Base-by-base conservation (phyloP, 2,888 invertebrate species). In the Eupithecia abbreviata region DNA sequence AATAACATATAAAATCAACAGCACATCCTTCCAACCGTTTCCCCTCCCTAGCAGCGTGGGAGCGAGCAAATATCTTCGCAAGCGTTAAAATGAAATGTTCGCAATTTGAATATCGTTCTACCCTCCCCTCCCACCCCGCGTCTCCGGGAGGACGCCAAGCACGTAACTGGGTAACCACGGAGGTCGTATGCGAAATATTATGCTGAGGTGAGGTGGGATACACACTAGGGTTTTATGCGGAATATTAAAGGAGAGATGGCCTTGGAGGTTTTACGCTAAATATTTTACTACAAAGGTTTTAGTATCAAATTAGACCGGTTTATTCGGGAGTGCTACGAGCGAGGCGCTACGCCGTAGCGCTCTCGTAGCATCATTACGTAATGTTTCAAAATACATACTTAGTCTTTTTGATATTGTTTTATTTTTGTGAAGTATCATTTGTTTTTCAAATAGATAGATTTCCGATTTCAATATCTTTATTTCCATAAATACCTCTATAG, bases 1-100 rank as follows among this genome's bases (percentile, higher is more conserved):
- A 58, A 18, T 58, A n/a, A 9, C 18, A 18, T n/a, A 62, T 30
- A n/a, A 41, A 10, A 65, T 7, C 42, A 42, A 66, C 41, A 66
- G 0, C 13, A 7, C n/a, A 49, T 62, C 62, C 62, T 51, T 7
- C 45, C 12, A n/a, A 3, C 4, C 0, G 10, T 58, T 9, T 71
- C 80, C 73, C 90, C 79, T 82, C 89, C 18, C 90, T 89, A 88
- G n/a, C 0, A 90, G 90, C 94, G 94, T 92, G 93, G 92, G 94
- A 93, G 93, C 92, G 90, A 86, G 90, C 88, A 81, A 93, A 94
- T 94, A 94, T 94, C 94, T 94, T 93, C 90, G 93, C 92, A 93
- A 94, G 94, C 94, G 94, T 94, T 94, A 94, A 94, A 95, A 94
- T 94, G 94, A 95, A 95, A 95, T 95, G 95, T 94, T 94, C 94